Evolutionary conservation across 1,140 invertebrate genomes (phyloP), one percentile per base, ranked within the genome.

Genomic region (Eupeodes corollae): DNA sequence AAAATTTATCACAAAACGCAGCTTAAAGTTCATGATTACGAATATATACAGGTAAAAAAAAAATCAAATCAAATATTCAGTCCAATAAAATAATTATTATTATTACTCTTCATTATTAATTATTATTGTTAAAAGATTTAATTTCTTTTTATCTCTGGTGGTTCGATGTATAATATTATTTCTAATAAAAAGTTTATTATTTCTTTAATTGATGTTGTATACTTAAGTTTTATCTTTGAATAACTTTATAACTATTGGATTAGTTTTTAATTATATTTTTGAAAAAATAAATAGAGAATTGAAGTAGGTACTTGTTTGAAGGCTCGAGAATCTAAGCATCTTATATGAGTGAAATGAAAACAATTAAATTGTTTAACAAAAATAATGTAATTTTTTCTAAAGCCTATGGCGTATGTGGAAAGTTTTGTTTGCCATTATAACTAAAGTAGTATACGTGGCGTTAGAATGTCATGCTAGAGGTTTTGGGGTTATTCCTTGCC

Each of bases 11-110:
- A 14, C 35, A 34, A 46, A 55, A 60, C 53, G 59, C 55, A 68
- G 65, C 54, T 55, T 42, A 68, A 68, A 63, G 52, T 66, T 35
- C 64, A 63, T 54, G 65, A 68, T 52, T 68, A 68, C 56, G 65
- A 68, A 51, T 67, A 61, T 54, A 53, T 67, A 34, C 65, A 68
- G 65, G 65, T 68, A 67, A 67, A n/a, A n/a, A n/a, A n/a, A n/a
- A n/a, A 42, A 14, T 18, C 33, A 18, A n/a, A 38, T 3, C 3
- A 38, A 3, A 5, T 14, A 38, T 14, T 16, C 10, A 38, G 16
- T 38, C 10, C 35, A 38, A 47, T 12, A 37, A 19, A 34, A 32
- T 26, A 49, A 31, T 34, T 18, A 38, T 13, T 10, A 30, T 39
- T 18, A 38, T 13, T 10, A 30, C 31, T 50, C 43, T 43, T 37